Evolutionary conservation across 2,113 vertebrate species (phyloP).

Genomic region (Morone chrysops): DNA sequence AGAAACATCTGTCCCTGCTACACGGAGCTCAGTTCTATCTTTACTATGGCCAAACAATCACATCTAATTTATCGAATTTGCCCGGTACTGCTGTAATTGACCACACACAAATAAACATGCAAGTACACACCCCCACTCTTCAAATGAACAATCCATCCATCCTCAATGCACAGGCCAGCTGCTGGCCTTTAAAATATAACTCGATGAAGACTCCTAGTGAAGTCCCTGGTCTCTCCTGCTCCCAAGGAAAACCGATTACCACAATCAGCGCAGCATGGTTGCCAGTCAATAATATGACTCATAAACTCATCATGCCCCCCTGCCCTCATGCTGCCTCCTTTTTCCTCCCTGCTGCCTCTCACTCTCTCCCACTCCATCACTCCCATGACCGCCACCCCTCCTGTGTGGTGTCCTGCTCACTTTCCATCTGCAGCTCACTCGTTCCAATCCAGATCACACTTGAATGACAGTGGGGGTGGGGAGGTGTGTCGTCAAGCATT

Average conservation of each 20-base stretch:
- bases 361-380: constrained; percentile 60
- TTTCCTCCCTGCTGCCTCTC: constrained; percentile 54
- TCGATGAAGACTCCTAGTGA: constrained; percentile 54
- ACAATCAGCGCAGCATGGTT: constrained; percentile 70
- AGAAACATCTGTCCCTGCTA: constrained; percentile 64
- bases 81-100: constrained; percentile 26
- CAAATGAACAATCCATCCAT: constrained; percentile 44
- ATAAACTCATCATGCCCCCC: constrained; percentile 70
- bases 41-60: constrained; percentile 20
- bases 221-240: constrained; percentile 55
- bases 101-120: constrained; percentile 40
- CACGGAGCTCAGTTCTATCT: constrained; percentile 18
- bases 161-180: constrained; percentile 61
- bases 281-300: constrained; percentile 79
- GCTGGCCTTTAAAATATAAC: constrained; percentile 63
- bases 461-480: constrained; percentile 33
- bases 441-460: constrained; percentile 51
- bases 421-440: constrained; percentile 59
- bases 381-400: constrained; percentile 37
- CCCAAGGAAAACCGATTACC: constrained; percentile 74
- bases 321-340: constrained; percentile 42
- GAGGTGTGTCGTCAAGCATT: constrained; percentile 20
- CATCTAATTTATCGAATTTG: constrained; percentile 45
- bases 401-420: constrained; percentile 44
- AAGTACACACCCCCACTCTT: constrained; percentile 21